Evolutionary conservation across 2,888 invertebrate genomes (phyloP).

Genomic region (Erpobdella octoculata): DNA sequence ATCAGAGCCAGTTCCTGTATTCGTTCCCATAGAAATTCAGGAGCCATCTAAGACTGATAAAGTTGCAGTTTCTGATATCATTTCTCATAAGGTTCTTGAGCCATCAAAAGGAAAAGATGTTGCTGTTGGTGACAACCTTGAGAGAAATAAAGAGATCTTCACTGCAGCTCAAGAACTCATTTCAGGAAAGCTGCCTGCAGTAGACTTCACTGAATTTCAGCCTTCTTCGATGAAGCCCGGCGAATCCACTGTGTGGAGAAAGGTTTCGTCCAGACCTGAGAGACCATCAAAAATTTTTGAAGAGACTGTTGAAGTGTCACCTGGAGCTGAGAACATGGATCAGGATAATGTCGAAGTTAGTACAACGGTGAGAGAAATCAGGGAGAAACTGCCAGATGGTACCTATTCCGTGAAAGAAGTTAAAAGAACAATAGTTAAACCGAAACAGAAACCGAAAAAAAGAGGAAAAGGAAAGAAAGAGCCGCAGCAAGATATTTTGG

Average conservation of each 20-base stretch:
- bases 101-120: background rate
- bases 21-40: too few species aligned
- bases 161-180: background rate
- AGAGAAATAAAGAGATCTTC: background rate
- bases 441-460: background rate
- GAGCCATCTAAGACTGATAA: too few species aligned
- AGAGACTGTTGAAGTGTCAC: conserved; percentile 2
- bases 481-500: background rate
- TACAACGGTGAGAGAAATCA: background rate
- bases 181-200: background rate
- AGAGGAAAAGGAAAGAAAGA: too few species aligned
- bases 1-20: background rate
- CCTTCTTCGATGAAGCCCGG: background rate
- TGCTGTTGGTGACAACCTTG: background rate
- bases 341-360: background rate
- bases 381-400: background rate
- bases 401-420: background rate
- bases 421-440: conserved; percentile 1
- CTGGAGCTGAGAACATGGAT: background rate
- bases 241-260: background rate
- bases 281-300: conserved; percentile 10
- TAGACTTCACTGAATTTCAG: background rate
- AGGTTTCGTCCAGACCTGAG: background rate
- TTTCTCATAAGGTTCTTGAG: background rate
- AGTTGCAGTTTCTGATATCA: too few species aligned